Evolutionary conservation across 1,140 invertebrate species (phyloP), one percentile per base, ranked within the genome.

Genomic region (Drosophila neocordata): DNA sequence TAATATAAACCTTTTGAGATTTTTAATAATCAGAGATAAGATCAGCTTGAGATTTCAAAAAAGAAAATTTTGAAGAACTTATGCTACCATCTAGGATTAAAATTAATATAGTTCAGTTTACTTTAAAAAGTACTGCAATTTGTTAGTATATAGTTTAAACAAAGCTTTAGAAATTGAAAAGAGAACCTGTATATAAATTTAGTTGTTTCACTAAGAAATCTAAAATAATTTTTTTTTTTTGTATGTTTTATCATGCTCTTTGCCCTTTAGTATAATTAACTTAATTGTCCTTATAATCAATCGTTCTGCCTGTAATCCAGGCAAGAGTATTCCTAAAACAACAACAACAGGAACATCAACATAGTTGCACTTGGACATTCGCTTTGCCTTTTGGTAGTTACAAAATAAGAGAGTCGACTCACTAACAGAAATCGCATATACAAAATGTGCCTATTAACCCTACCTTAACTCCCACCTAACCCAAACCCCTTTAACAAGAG

Each of bases 251-350:
- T 22, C 68, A 22, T 53, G 27, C n/a, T 41, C 38, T 15, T 53
- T 38, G 53, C 5, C 12, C 56, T 2, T 56, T 65, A 18, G 18
- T 31, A 55, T 27, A 57, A 56, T 74, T 73, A 74, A 73, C 62
- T 74, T 66, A 73, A 73, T 73, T 73, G 62, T 73, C 56, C 70
- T 66, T 56, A 74, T 74, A 73, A 73, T 71, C 70, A 44, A 59
- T 55, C 41, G 34, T 12, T 27, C 12, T 72, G 59, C 37, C 69
- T 72, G 69, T 51, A 64, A 64, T 34, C 51, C 69, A 56, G 51
- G 15, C 41, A 48, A 48, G 15, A 48, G 41, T 48, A 20, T 48
- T 18, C 41, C 15, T n/a, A n/a, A n/a, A n/a, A 20, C n/a, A 15
- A 66, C 71, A 55, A 31, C 71, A 63, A 63, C 1, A 44, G 1